These are phyloP conservation scores for Stigmatopora nigra DNA, from an alignment of 2,113 vertebrate genomes.

Conservation along the genomic window DNA sequence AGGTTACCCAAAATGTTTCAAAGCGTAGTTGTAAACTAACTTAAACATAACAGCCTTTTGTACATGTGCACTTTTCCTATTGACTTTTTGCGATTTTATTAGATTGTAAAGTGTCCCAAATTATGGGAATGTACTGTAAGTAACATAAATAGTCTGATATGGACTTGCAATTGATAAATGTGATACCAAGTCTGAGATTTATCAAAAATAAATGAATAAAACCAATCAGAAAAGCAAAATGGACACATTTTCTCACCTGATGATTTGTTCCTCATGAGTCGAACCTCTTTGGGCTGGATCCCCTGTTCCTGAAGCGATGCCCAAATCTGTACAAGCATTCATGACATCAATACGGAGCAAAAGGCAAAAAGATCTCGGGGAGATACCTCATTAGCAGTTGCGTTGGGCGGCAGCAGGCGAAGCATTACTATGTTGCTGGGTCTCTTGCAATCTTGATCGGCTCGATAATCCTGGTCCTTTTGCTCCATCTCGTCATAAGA, in stretches of 20 bases:
- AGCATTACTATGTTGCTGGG: constrained; percentile 92
- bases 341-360: neutral
- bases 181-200: constrained; percentile 9
- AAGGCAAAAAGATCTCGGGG: constrained; percentile 1
- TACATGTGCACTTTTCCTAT: neutral
- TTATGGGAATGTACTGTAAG: neutral
- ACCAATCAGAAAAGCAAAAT: neutral
- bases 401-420: constrained; percentile 82
- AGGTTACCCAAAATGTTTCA: constrained; percentile 29
- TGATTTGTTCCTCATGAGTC: constrained; percentile 89
- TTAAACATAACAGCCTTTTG: neutral
- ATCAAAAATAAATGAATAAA: constrained; percentile 2
- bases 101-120: neutral
- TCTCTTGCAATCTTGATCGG: constrained; percentile 75
- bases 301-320: constrained; percentile 79
- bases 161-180: constrained; percentile 16
- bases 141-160: neutral
- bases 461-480: constrained; percentile 84
- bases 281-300: constrained; percentile 82
- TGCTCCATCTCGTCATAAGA: constrained; percentile 69
- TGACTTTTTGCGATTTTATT: neutral
- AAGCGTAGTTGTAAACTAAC: constrained; percentile 3
- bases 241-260: constrained; percentile 77
- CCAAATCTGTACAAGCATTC: constrained; percentile 70
- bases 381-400: constrained; percentile 79